A percentile compares a stretch with the other conserved stretches of the same genome.
These are phyloP conservation scores for Phrynocephalus guinanensis DNA, from an alignment of 2,797 vertebrate genomes.

Conservation along the genomic window DNA sequence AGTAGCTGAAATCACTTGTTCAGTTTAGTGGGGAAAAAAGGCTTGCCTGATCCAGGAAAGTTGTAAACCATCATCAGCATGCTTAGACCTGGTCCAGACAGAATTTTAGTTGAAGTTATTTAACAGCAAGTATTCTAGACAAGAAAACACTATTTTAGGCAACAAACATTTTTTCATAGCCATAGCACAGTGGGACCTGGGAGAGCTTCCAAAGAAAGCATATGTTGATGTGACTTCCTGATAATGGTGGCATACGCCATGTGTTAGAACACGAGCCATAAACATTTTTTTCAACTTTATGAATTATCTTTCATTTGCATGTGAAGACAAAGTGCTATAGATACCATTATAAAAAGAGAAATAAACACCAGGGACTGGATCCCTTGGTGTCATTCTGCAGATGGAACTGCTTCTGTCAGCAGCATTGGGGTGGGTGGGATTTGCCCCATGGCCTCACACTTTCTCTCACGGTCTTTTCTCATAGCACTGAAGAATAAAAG, in stretches of 20 bases:
- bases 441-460: too few species aligned
- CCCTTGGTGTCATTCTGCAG: too few species aligned
- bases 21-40: not conserved
- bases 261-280: not conserved
- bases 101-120: not conserved
- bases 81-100: not conserved
- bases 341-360: too few species aligned
- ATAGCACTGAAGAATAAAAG: too few species aligned
- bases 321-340: too few species aligned
- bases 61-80: not conserved
- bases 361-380: too few species aligned
- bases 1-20: constrained; percentile 14
- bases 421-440: too few species aligned
- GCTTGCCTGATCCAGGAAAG: not conserved
- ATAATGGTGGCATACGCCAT: not conserved
- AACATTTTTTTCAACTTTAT: too few species aligned
- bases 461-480: too few species aligned
- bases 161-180: not conserved
- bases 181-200: not conserved
- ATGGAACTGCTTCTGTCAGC: too few species aligned
- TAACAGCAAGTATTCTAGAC: not conserved
- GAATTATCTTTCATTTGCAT: too few species aligned
- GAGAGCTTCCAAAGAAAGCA: not conserved
- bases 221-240: not conserved
- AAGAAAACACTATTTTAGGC: not conserved